Base-by-base conservation (phyloP, 1,140 invertebrate species). In the Tetramorium simillimum region DNA sequence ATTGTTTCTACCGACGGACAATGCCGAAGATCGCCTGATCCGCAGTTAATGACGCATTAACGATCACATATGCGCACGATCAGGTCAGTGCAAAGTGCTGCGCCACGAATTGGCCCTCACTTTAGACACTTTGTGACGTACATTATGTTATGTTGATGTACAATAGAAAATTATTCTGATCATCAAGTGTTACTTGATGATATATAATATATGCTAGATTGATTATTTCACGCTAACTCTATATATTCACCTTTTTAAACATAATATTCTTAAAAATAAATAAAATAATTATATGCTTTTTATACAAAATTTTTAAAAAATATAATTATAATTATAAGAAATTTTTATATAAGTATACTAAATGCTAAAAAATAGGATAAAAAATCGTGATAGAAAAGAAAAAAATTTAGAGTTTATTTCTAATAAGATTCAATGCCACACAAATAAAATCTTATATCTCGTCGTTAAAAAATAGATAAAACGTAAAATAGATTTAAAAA, bases 1-100 rank as follows among this genome's bases (percentile, higher is more conserved):
- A 91, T 87, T 87, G 90, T 91, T 91, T 89, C 87, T 88, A 43
- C 53, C 73, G 87, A 89, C 75, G 81, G 78, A 81, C 78, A 75
- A 82, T 75, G 46, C 21, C 49, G 84, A 91, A 88, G 90, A 88
- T 90, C 70, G 75, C 62, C 77, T 70, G 10, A 67, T 88, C 62
- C 60, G 60, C 86, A 78, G 73, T 87, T 90, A 90, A 85, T 78
- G 75, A 56, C 28, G 69, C 80, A 84, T 84, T 84, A 84, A 84
- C 78, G 33, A 81, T 58, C 80, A 28, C 37, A 75, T 40, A n/a
- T 46, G 69, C 28, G 69, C 14, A 18, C 28, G 46, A 82, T 46
- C 67, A 73, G 80, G 49, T 46, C 69, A 24, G 51, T 60, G 72
- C 51, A 75, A 84, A 84, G 80, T 73, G 80, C 69, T 37, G 40